Evolutionary conservation across 2,113 vertebrate genomes (phyloP).

Genomic region (Nymphicus hollandicus): DNA sequence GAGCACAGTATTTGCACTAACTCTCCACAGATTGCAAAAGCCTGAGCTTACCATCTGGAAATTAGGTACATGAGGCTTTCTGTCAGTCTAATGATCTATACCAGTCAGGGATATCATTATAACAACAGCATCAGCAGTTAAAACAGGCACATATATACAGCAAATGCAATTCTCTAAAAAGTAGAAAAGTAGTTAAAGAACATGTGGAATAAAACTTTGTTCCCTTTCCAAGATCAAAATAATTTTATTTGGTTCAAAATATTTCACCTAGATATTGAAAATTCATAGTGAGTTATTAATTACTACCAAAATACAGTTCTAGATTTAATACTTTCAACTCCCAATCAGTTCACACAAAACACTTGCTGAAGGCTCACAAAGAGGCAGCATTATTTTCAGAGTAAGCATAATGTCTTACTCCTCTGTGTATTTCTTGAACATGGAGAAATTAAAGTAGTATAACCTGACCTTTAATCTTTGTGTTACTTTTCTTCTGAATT

Average conservation of each 20-base stretch:
- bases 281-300: not conserved
- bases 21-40: not conserved
- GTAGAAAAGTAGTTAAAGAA: not conserved
- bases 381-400: not conserved
- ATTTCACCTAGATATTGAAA: not conserved
- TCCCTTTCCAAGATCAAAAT: not conserved
- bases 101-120: not conserved
- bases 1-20: not conserved
- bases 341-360: not conserved
- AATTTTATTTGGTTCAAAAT: not conserved
- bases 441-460: not conserved
- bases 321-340: not conserved
- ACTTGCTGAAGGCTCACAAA: not conserved
- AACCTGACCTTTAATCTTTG: not conserved
- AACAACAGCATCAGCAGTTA: not conserved
- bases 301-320: not conserved
- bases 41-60: not conserved
- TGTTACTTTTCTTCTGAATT: not conserved
- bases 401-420: not conserved
- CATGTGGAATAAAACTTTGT: not conserved
- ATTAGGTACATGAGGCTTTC: not conserved
- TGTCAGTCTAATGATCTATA: not conserved
- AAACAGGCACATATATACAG: not conserved
- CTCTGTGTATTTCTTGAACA: not conserved
- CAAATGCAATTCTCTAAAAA: not conserved